Percentiles rank a stretch among this genome's conserved stretches.
Conservation (phyloP, 2,797 vertebrate species). For the Bufotes viridis region DNA sequence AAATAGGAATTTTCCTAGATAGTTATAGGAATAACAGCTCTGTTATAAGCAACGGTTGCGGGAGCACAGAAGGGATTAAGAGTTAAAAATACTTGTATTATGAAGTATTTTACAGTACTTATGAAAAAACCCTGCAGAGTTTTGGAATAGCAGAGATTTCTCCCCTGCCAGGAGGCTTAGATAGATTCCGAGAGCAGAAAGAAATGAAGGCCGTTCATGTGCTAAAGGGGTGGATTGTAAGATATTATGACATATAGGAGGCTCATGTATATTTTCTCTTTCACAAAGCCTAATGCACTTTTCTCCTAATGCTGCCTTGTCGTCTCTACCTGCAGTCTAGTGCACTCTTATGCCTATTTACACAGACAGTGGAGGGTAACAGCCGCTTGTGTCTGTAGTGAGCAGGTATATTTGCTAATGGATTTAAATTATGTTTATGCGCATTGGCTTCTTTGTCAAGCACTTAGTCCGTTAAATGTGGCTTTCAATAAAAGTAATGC, state of each 20-base stretch:
- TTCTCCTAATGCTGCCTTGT: background rate
- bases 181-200: background rate
- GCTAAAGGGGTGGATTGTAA: background rate
- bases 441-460: background rate
- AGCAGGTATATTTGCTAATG: conserved; percentile 14
- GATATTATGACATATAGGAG: background rate
- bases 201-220: background rate
- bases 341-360: background rate
- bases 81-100: conserved; percentile 6
- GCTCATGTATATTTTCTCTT: background rate
- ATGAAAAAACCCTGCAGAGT: conserved; percentile 34
- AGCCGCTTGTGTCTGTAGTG: background rate
- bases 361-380: background rate
- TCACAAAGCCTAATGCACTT: background rate
- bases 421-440: conserved; percentile 30
- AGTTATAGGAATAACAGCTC: background rate
- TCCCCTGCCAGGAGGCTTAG: conserved; percentile 28
- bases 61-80: conserved; percentile 15
- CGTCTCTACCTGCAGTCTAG: background rate
- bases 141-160: conserved; percentile 11
- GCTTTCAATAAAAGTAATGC: background rate
- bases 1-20: background rate
- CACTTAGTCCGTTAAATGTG: background rate
- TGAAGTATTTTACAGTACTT: conserved; percentile 41
- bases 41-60: background rate